A percentile compares a stretch with the other conserved stretches of the same genome.
These are phyloP conservation scores for Pithecia hirsuta DNA, from an alignment of 2,797 vertebrate genomes.

Conservation along the genomic window DNA sequence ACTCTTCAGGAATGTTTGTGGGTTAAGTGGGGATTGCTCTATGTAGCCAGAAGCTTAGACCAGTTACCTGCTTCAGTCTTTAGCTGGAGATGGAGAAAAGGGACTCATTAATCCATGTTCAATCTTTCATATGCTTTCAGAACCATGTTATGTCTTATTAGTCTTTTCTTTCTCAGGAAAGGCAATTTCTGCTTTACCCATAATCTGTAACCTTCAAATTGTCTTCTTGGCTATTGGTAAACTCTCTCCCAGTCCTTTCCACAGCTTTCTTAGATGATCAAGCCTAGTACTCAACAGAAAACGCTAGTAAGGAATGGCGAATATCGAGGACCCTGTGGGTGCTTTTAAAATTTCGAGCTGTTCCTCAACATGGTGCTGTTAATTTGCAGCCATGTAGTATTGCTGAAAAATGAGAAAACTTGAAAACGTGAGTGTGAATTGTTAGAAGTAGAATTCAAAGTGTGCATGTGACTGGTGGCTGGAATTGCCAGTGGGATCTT, in stretches of 20 bases:
- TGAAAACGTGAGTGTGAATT: background rate
- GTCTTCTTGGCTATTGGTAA: background rate
- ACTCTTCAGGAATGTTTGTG: background rate
- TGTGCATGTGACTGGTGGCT: background rate
- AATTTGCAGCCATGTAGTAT: background rate
- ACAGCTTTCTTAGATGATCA: background rate
- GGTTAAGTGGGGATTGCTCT: background rate
- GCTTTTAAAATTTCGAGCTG: background rate
- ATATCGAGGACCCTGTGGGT: background rate
- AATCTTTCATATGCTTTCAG: background rate
- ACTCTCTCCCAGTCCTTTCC: background rate
- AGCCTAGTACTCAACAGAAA: background rate
- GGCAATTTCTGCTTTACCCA: background rate
- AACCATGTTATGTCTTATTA: background rate
- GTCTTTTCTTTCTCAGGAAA: slow-evolving; percentile 45
- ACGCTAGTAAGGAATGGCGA: background rate
- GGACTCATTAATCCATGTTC: background rate
- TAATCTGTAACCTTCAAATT: background rate
- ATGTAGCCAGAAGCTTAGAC: background rate
- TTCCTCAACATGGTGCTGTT: background rate
- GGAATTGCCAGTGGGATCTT: background rate
- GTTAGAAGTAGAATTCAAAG: background rate
- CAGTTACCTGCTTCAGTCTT: background rate
- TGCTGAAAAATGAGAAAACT: slow-evolving; percentile 26
- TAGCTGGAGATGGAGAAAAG: background rate